Percentiles rank a stretch among this genome's conserved stretches.
phyloP scores from a whole-genome alignment of 2,888 invertebrate species.

The Tholera decimalis region DNA sequence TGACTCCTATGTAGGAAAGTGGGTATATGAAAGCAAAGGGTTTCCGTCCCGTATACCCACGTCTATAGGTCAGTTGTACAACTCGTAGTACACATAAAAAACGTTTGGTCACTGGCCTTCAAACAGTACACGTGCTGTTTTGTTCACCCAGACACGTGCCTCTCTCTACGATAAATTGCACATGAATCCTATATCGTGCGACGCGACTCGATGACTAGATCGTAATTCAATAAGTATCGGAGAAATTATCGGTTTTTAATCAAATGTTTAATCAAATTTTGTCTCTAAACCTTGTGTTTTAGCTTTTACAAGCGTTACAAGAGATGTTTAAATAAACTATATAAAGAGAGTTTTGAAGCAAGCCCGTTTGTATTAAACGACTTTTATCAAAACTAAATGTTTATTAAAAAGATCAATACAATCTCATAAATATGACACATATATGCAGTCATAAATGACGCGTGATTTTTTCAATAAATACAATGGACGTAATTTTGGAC shows the following conservation, averaged over 20 bases:
- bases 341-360: no score
- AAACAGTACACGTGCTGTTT: conserved; percentile 22
- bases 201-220: conserved; percentile 2
- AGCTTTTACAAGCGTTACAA: background rate
- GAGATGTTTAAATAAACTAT: no score
- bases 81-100: conserved; percentile 14
- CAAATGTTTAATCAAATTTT: conserved; percentile 1
- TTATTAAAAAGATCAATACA: no score
- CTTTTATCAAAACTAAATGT: no score
- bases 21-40: background rate
- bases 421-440: no score
- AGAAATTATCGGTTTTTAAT: conserved; percentile 21
- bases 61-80: background rate
- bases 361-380: no score
- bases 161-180: background rate
- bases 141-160: conserved; percentile 24
- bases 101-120: background rate
- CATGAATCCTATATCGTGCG: conserved; percentile 1
- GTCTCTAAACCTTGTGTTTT: background rate
- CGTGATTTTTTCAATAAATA: no score
- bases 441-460: no score
- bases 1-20: background rate
- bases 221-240: conserved; percentile 36
- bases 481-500: no score
- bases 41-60: background rate